A percentile compares a stretch with the other conserved stretches of the same genome.
Conservation (phyloP, 2,113 vertebrate species). For the Amblyornis subalaris region DNA sequence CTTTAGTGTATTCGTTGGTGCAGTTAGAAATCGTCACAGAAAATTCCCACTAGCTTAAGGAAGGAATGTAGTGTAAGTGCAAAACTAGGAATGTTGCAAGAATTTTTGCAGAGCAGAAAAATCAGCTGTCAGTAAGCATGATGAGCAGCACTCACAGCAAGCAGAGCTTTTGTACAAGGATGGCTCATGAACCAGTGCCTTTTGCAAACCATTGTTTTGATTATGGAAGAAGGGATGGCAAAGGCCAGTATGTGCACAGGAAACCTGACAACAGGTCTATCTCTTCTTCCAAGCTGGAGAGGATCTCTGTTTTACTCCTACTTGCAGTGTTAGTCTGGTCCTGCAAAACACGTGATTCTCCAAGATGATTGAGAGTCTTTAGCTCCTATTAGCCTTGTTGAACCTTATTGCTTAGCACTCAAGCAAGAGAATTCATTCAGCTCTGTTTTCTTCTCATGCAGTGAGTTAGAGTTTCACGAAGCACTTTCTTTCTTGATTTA, state of each 20-base stretch:
- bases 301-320: not conserved
- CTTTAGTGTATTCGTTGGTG: not conserved
- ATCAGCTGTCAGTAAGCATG: fast-evolving
- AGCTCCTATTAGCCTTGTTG: not conserved
- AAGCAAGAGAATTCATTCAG: not conserved
- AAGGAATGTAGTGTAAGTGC: not conserved
- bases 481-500: not conserved
- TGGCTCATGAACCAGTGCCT: not conserved
- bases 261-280: not conserved
- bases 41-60: not conserved
- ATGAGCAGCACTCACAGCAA: not conserved
- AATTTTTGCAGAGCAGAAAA: not conserved
- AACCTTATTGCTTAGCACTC: not conserved
- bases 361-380: not conserved
- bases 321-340: not conserved
- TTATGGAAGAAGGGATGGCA: not conserved
- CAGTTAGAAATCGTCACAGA: not conserved
- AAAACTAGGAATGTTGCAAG: not conserved
- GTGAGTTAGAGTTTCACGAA: not conserved
- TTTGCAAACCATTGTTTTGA: not conserved
- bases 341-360: not conserved
- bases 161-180: not conserved
- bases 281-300: not conserved
- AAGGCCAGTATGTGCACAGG: not conserved
- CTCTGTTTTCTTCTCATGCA: not conserved